Percentiles rank a stretch among this genome's conserved stretches.
These are phyloP conservation scores for Cladorhizidae sp. DNA, from an alignment of 37 sponge, comb jelly and placozoan species.

Conservation along the genomic window DNA sequence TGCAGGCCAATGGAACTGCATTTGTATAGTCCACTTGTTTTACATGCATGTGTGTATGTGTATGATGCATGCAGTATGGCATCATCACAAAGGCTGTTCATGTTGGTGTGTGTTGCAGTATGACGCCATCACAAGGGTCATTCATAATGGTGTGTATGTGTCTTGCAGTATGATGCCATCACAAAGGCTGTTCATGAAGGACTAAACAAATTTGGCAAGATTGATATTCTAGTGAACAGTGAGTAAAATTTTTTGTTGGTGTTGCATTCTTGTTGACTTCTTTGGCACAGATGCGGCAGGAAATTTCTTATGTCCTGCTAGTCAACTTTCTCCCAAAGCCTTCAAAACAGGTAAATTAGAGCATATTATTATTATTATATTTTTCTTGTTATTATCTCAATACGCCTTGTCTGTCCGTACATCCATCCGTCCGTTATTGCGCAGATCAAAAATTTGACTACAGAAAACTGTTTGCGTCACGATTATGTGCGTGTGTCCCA, in stretches of 20 bases:
- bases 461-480: no score
- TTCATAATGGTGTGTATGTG: constrained; percentile 27
- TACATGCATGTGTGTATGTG: background rate
- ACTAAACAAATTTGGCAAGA: constrained; percentile 48
- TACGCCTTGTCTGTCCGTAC: no score
- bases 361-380: background rate
- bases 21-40: no score
- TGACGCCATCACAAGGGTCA: constrained; percentile 44
- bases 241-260: background rate
- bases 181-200: constrained; percentile 40
- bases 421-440: no score
- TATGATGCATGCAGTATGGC: constrained; percentile 17
- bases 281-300: constrained; percentile 70
- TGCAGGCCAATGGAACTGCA: no score
- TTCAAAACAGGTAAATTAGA: constrained; percentile 72
- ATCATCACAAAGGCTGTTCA: constrained; percentile 45
- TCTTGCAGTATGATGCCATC: constrained; percentile 51
- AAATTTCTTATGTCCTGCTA: constrained; percentile 85
- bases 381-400: background rate
- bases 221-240: constrained; percentile 84
- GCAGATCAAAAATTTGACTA: no score
- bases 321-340: constrained; percentile 69
- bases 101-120: constrained; percentile 35
- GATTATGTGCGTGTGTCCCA: no score
- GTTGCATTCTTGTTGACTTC: background rate